A percentile compares a stretch with the other conserved stretches of the same genome.
These are phyloP conservation scores for Ichneumoninae sp. DNA, from an alignment of 2,888 invertebrate species.

Conservation along the genomic window DNA sequence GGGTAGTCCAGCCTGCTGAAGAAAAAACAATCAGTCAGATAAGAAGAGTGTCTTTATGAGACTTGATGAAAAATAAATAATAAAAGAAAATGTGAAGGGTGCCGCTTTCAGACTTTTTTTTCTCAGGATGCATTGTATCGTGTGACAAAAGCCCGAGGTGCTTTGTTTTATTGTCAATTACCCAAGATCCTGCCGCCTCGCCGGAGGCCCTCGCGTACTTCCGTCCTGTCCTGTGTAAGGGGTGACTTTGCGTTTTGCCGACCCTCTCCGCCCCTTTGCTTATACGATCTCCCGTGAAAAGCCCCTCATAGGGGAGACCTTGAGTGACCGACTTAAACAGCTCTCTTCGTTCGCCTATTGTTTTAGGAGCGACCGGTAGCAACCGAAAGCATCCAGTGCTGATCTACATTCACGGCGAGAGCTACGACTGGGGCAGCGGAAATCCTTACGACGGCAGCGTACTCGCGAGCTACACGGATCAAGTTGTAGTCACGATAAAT, in stretches of 20 bases:
- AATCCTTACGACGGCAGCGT: constrained; percentile 98
- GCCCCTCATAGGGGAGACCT: background rate
- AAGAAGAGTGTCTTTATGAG: constrained; percentile 17
- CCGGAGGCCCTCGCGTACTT: constrained; percentile 14
- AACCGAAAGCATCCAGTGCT: constrained; percentile 89
- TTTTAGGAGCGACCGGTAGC: constrained; percentile 79
- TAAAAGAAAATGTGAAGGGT: constrained; percentile 18
- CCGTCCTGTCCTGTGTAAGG: background rate
- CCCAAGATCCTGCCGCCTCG: background rate
- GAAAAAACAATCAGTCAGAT: constrained; percentile 48
- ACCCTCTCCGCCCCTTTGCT: background rate
- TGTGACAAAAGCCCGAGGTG: constrained; percentile 40
- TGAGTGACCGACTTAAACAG: constrained; percentile 32
- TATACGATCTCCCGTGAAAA: background rate
- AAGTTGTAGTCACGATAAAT: constrained; percentile 98
- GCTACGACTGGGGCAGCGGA: constrained; percentile 95
- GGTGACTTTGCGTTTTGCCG: constrained; percentile 23
- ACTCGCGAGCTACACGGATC: constrained; percentile 94
- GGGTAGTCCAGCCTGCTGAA: background rate
- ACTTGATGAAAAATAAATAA: constrained; percentile 21
- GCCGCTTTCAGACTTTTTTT: constrained; percentile 3
- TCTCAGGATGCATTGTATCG: constrained; percentile 37
- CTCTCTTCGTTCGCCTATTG: constrained; percentile 36
- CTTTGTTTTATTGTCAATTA: constrained; percentile 42
- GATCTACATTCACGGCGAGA: constrained; percentile 94